phyloP scores from a whole-genome alignment of 2,888 invertebrate species.

The Tenthredo scrophulariae region DNA sequence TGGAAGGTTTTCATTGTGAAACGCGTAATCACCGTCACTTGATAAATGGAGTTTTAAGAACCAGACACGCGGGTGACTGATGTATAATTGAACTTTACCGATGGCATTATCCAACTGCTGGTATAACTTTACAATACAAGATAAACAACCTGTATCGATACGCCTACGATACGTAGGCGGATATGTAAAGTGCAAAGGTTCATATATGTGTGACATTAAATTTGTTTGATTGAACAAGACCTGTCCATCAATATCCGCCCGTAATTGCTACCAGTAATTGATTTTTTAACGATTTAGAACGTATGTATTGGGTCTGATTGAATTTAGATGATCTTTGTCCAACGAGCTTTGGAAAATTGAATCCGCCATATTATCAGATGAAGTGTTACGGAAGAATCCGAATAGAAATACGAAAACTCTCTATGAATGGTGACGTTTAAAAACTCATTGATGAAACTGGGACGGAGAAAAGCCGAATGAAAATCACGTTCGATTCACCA shows the following conservation, averaged over 20 bases:
- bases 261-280: not conserved
- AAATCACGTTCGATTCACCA: conserved; percentile 51
- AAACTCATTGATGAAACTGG: conserved; percentile 45
- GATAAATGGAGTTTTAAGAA: conserved; percentile 37
- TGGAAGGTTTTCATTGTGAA: conserved; percentile 6
- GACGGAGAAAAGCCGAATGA: conserved; percentile 32
- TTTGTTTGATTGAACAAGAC: not conserved
- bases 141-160: not conserved
- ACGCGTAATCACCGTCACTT: conserved; percentile 1
- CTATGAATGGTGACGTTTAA: conserved; percentile 46
- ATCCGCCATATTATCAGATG: not conserved
- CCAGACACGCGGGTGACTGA: not conserved
- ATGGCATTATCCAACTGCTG: not conserved
- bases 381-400: not conserved
- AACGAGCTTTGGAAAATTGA: not conserved
- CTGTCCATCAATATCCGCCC: not conserved
- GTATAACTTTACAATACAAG: not conserved
- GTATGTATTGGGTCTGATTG: not conserved
- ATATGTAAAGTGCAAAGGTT: not conserved
- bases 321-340: not conserved
- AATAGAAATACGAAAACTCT: not conserved
- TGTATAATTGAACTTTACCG: conserved; percentile 17
- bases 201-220: not conserved
- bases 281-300: not conserved
- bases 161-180: conserved; percentile 8